A percentile compares a stretch with the other conserved stretches of the same genome.
Conservation (phyloP, 2,113 vertebrate genomes). For the Capra hircus region DNA sequence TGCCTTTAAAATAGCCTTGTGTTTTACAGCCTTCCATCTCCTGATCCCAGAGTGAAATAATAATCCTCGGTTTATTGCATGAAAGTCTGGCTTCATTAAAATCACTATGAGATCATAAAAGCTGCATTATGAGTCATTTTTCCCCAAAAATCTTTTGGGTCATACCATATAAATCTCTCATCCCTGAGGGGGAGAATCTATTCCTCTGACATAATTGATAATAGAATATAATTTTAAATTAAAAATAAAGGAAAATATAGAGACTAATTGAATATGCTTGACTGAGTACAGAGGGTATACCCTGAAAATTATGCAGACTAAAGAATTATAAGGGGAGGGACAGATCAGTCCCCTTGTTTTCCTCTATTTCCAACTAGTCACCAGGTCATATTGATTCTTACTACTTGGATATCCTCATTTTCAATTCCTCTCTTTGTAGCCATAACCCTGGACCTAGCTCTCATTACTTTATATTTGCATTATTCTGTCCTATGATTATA, state of each 20-base stretch:
- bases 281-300: background rate
- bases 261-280: background rate
- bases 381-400: background rate
- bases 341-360: background rate
- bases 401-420: background rate
- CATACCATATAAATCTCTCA: background rate
- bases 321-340: background rate
- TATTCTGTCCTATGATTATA: background rate
- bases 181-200: background rate
- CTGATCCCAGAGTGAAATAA: background rate
- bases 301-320: background rate
- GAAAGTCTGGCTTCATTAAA: slow-evolving; percentile 14
- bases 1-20: background rate
- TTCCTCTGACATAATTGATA: background rate
- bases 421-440: background rate
- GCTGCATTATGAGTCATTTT: background rate
- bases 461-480: background rate
- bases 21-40: background rate
- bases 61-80: background rate
- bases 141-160: background rate
- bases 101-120: background rate
- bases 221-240: background rate
- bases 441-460: background rate
- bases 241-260: slow-evolving; percentile 13
- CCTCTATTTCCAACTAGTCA: background rate